Percentiles rank a stretch among this genome's conserved stretches.
Conservation (phyloP, 2,797 vertebrate genomes). For the Rhadinocentrus ornatus region DNA sequence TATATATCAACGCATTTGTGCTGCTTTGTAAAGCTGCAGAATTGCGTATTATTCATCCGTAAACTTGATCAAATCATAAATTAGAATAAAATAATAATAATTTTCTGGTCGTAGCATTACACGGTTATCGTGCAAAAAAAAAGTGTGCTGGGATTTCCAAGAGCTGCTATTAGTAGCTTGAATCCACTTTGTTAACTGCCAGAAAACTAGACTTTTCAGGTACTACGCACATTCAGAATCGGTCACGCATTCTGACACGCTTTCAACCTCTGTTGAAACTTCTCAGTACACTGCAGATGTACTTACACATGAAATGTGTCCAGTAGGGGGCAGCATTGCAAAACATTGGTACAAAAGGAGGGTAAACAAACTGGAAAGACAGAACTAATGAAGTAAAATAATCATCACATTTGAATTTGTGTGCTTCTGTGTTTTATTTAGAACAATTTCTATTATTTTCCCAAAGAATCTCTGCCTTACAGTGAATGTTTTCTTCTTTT, state of each 20-base stretch:
- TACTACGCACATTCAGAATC: too few relatives aligned
- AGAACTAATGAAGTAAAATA: too few relatives aligned
- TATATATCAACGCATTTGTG: not conserved
- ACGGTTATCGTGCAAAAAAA: not conserved
- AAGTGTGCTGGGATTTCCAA: not conserved
- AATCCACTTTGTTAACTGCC: too few relatives aligned
- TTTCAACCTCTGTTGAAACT: not conserved
- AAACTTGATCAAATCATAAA: not conserved
- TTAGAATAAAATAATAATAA: not conserved
- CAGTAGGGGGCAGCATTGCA: slow-evolving; percentile 7
- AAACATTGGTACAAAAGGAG: too few relatives aligned
- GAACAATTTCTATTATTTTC: not conserved
- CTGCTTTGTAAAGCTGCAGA: not conserved
- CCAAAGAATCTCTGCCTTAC: not conserved
- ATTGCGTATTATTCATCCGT: not conserved
- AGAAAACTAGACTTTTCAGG: too few relatives aligned
- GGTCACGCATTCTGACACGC: not conserved
- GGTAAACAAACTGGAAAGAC: not conserved
- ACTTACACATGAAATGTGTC: not conserved
- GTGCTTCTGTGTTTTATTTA: too few relatives aligned
- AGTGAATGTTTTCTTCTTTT: not conserved
- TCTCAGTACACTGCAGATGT: not conserved
- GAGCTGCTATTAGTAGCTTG: not conserved
- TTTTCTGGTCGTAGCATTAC: not conserved
- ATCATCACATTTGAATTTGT: too few relatives aligned